These are phyloP conservation scores for Brachymystax lenok DNA, from an alignment of 2,797 vertebrate species.

Conservation along the genomic window DNA sequence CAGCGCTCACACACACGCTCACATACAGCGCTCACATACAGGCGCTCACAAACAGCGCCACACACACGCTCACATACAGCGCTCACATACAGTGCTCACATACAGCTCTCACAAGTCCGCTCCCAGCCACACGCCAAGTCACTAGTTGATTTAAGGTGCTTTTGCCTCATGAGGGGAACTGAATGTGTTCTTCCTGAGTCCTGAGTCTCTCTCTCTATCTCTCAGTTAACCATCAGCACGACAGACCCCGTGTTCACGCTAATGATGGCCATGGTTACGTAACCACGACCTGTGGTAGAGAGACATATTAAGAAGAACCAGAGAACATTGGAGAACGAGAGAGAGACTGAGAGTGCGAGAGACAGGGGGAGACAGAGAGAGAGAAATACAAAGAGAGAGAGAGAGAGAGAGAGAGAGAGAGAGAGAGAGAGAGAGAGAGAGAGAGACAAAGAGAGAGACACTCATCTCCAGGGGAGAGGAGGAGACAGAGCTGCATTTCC, in stretches of 20 bases:
- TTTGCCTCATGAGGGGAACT: neutral
- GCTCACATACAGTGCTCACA: no score
- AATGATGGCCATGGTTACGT: constrained; percentile 65
- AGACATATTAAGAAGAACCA: constrained; percentile 10
- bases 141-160: constrained; percentile 34
- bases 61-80: constrained; percentile 7
- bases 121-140: constrained; percentile 14
- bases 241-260: constrained; percentile 47
- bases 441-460: neutral
- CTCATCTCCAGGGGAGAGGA: no score
- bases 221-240: constrained; percentile 59
- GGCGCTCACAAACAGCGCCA: neutral
- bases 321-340: constrained; percentile 13
- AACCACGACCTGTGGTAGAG: constrained; percentile 52
- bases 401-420: neutral
- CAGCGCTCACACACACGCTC: neutral
- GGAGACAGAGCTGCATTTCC: no score
- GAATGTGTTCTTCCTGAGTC: neutral
- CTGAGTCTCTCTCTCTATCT: neutral
- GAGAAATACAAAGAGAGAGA: constrained; percentile 14
- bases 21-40: neutral
- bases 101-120: constrained; percentile 2
- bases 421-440: constrained; percentile 16
- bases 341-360: constrained; percentile 37
- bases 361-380: constrained; percentile 23